Base-by-base conservation (phyloP, 2,888 invertebrate species). In the Hemicrepidius hirtus region DNA sequence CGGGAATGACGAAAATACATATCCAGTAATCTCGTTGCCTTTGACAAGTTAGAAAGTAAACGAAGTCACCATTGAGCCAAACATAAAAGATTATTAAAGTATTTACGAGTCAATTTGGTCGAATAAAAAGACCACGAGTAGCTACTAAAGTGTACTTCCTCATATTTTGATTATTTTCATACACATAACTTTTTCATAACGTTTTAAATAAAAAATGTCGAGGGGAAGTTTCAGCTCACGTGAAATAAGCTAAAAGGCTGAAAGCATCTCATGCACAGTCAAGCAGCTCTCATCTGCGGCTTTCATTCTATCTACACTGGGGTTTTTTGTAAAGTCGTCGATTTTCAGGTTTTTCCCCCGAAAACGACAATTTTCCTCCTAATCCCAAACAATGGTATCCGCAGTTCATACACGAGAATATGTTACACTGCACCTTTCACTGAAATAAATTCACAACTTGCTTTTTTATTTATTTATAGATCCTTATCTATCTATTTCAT, bases 201-300 rank as follows among this genome's bases (percentile, higher is more conserved):
- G 18, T 18, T 18, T 18, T 9, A 18, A 46, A 46, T 46, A 46
- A 40, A 13, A 13, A 40, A 40, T 13, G 40, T 2, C 40, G 40
- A 40, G 40, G 13, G 40, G 3, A 13, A 40, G n/a, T n/a, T 13
- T n/a, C 40, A n/a, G 40, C 13, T 40, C 13, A 13, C 40, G 13
- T 7, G 40, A 32, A 32, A 32, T 32, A 32, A 32, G 32, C 32
- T 40, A 13, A 40, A 40, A 40, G 16, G 46, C 20, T 46, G 46
- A 46, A 46, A 46, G 46, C 46, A 18, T 10, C 40, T 40, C 40
- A 46, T 5, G 46, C 46, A 46, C 46, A 46, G 46, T 20, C 46
- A 46, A 20, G 20, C 40, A 46, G 20, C 46, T 16, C 46, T 46
- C 46, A 20, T 46, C 46, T 46, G 46, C 46, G 20, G 20, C 46